Conservation (phyloP, 2,113 vertebrate genomes). For the Paralichthys olivaceus region DNA sequence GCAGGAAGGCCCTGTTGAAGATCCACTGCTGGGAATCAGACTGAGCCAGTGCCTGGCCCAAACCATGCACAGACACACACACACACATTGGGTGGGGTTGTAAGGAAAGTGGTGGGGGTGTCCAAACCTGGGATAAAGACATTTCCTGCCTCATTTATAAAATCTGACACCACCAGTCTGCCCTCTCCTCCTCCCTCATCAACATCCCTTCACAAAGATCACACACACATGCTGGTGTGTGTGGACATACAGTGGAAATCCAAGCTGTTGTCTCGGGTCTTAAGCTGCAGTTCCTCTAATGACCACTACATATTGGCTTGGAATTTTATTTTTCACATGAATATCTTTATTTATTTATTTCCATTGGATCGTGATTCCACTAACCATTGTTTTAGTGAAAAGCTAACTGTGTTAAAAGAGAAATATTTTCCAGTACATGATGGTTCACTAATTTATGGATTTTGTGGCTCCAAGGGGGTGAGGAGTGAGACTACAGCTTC, state of each 20-base stretch:
- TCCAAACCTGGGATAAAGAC: conserved; percentile 90
- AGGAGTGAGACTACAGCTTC: background rate
- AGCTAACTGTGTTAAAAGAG: background rate
- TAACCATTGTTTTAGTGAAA: background rate
- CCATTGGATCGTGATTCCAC: background rate
- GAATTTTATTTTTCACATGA: background rate
- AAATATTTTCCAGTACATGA: background rate
- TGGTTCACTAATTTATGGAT: background rate
- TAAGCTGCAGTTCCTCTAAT: conserved; percentile 12
- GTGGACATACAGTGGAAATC: conserved; percentile 15
- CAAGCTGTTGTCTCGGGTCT: conserved; percentile 5
- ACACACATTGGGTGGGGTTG: conserved; percentile 32
- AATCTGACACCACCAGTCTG: conserved; percentile 82
- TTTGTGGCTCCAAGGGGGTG: background rate
- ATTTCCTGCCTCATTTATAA: conserved; percentile 95
- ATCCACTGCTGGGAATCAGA: conserved; percentile 92
- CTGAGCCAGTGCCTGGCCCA: conserved; percentile 67
- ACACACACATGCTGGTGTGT: conserved; percentile 9
- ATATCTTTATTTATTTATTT: background rate
- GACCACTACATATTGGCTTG: conserved; percentile 5
- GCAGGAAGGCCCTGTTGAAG: conserved; percentile 94
- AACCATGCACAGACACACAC: conserved; percentile 37
- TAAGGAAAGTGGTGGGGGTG: conserved; percentile 74
- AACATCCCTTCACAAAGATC: conserved; percentile 45
- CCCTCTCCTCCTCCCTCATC: conserved; percentile 63